Evolutionary conservation across 2,888 invertebrate species (phyloP), one percentile per base, ranked within the genome.

Genomic region (Tetragnatha montana): DNA sequence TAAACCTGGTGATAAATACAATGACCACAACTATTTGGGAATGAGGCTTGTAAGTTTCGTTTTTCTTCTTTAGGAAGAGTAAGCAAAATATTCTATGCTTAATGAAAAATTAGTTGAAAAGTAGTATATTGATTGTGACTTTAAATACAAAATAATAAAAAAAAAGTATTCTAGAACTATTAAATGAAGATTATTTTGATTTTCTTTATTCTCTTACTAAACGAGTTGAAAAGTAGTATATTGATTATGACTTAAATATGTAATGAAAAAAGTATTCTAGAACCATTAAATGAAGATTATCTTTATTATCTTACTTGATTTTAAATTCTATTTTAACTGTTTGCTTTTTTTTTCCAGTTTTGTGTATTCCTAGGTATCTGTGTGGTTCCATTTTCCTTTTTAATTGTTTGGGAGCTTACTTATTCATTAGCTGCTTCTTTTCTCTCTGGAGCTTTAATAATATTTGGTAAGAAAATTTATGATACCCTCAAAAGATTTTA

Each of bases 1-100:
- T 92, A 98, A 98, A 94, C 99, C 98, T 0, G 98, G 98, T 1
- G 98, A 98, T 93, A 97, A 97, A 93, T 99, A 97, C 94, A 97
- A 96, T 92, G 96, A 96, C 91, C 96, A 96, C 0, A 95, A 95
- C 91, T 98, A 98, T 93, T 94, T 98, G 92, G 98, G 98, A 91
- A 99, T 99, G 98, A 95, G 98, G 95, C 94, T 97, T 49, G 89
- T 91, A 89, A 76, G 88, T 35, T 81, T 47, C n/a, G n/a, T 21
- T 19, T 35, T 68, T 22, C 10, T 76, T 51, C 51, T 68, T 47
- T 51, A 51, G 4, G 35, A 35, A 35, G 35, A 35, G 35, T 35
- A 35, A 21, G n/a, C 50, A n/a, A n/a, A n/a, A n/a, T n/a, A n/a
- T n/a, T n/a, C n/a, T n/a, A n/a, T n/a, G n/a, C n/a, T n/a, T n/a